phyloP scores from a whole-genome alignment of 1,140 invertebrate genomes.

The Trichonephila inaurata region DNA sequence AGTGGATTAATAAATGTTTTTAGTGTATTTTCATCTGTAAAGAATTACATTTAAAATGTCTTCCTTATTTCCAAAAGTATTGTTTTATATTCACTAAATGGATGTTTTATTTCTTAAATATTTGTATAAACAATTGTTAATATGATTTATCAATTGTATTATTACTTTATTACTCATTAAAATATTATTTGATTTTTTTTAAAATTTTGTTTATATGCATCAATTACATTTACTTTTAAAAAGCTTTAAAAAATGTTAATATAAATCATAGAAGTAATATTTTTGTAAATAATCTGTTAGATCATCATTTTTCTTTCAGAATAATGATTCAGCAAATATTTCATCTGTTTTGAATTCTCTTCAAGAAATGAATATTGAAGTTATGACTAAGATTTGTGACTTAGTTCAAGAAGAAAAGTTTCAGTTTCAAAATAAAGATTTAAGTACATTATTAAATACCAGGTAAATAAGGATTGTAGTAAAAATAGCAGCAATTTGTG shows the following conservation, averaged over 20 bases:
- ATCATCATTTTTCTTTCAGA: neutral
- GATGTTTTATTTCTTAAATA: too few relatives aligned
- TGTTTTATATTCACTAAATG: too few relatives aligned
- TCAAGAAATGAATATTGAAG: slow-evolving; percentile 49
- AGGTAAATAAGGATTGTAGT: neutral
- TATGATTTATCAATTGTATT: too few relatives aligned
- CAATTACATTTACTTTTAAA: neutral
- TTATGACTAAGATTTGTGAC: slow-evolving; percentile 70
- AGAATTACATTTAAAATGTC: too few relatives aligned
- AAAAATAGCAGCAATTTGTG: neutral
- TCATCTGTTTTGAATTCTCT: slow-evolving; percentile 39
- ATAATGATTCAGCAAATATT: neutral
- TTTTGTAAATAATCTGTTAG: neutral
- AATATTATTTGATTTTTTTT: neutral
- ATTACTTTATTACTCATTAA: too few relatives aligned
- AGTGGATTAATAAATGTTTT: too few relatives aligned
- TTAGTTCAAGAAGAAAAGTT: neutral
- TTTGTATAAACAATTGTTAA: too few relatives aligned
- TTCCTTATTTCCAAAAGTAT: too few relatives aligned
- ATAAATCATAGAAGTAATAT: neutral
- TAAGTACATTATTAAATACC: neutral
- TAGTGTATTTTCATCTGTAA: too few relatives aligned
- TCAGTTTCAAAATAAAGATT: neutral
- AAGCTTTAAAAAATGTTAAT: neutral
- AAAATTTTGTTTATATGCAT: neutral